Conservation (phyloP, 2,797 vertebrate genomes). For the Poecilia velifera region DNA sequence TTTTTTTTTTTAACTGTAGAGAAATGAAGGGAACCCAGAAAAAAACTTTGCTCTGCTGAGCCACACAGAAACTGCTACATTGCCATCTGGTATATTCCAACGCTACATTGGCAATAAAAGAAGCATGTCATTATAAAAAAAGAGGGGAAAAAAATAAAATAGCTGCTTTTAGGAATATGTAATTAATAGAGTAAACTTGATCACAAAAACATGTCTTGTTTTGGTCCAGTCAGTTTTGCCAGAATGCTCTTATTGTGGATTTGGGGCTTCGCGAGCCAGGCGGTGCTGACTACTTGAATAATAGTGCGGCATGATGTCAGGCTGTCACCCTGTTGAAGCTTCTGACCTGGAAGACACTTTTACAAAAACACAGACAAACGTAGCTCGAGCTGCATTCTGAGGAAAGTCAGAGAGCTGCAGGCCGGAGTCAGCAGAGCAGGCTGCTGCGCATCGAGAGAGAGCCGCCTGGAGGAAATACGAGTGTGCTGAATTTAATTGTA, state of each 20-base stretch:
- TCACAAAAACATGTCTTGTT: background rate
- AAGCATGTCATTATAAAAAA: background rate
- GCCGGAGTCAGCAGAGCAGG: no score
- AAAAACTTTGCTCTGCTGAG: background rate
- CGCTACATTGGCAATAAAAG: background rate
- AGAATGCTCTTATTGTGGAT: background rate
- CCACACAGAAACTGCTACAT: background rate
- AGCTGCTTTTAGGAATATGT: background rate
- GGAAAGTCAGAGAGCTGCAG: no score
- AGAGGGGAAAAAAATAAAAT: background rate
- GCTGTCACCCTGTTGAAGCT: no score
- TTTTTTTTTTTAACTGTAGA: background rate
- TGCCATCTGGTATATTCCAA: background rate
- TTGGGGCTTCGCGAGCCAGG: no score
- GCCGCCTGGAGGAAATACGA: no score
- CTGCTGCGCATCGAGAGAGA: no score
- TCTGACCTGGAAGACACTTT: no score
- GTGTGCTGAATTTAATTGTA: no score
- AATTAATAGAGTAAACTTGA: background rate
- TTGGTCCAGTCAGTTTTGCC: background rate
- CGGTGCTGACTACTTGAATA: no score
- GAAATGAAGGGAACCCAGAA: background rate
- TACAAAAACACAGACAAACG: no score
- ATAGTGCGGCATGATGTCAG: no score
- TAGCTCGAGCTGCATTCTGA: no score